Conservation (phyloP, 2,797 vertebrate species). For the Pseudochromis fuscus region DNA sequence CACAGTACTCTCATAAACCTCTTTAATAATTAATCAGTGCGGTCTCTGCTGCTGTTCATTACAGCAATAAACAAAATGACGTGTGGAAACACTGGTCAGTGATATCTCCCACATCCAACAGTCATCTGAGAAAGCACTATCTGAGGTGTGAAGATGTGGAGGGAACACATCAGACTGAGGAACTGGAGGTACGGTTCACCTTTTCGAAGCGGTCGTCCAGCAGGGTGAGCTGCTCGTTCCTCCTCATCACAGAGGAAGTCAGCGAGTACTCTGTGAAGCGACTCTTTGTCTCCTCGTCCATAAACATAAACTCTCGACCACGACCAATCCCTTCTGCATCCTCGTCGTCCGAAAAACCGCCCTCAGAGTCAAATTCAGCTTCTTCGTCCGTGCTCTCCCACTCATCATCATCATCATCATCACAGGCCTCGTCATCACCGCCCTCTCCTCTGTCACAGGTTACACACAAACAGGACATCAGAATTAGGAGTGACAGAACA, state of each 20-base stretch:
- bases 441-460: conserved; percentile 39
- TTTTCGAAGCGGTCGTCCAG: conserved; percentile 97
- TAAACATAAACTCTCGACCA: conserved; percentile 85
- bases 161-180: no score
- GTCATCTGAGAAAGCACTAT: no score
- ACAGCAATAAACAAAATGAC: no score
- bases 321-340: conserved; percentile 4
- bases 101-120: no score
- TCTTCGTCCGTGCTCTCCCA: conserved; percentile 90
- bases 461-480: conserved; percentile 19
- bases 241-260: conserved; percentile 94
- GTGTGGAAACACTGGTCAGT: no score
- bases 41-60: no score
- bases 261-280: conserved; percentile 97
- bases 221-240: conserved; percentile 94
- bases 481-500: background rate
- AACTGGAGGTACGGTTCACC: no score
- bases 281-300: conserved; percentile 94
- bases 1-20: no score
- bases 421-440: conserved; percentile 48
- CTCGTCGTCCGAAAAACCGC: conserved; percentile 82
- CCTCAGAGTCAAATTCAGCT: conserved; percentile 82
- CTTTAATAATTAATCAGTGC: no score
- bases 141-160: no score
- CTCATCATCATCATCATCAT: conserved; percentile 80